These are phyloP conservation scores for Upupa epops DNA, from an alignment of 2,113 vertebrate genomes.

Conservation along the genomic window DNA sequence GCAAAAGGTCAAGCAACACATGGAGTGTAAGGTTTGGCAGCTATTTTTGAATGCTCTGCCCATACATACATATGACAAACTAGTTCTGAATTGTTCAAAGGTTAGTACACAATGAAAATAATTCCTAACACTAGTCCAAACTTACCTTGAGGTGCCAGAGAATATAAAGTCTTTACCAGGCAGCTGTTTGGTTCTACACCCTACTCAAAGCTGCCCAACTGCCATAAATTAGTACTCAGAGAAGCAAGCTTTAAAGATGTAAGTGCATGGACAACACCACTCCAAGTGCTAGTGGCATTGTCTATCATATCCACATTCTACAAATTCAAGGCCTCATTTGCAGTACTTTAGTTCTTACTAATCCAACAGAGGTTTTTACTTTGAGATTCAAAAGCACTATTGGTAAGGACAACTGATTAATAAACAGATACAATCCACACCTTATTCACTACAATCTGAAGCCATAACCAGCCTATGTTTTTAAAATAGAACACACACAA, in stretches of 20 bases:
- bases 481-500: not conserved
- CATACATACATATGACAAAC: not conserved
- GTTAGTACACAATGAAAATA: not conserved
- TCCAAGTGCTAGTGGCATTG: not conserved
- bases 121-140: not conserved
- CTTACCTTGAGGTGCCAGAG: not conserved
- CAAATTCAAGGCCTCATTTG: not conserved
- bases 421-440: not conserved
- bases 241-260: not conserved
- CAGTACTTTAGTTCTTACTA: not conserved
- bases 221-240: not conserved
- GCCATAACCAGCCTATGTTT: not conserved
- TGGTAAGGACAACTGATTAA: not conserved
- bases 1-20: not conserved
- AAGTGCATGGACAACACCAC: not conserved
- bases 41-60: not conserved
- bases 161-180: not conserved
- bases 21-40: not conserved
- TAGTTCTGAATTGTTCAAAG: not conserved
- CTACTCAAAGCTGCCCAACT: accelerated
- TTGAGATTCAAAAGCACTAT: not conserved
- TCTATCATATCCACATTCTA: not conserved
- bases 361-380: no score
- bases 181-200: not conserved
- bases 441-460: not conserved